Base-by-base conservation (phyloP, 2,113 vertebrate genomes). In the Hirundichthys speculiger region DNA sequence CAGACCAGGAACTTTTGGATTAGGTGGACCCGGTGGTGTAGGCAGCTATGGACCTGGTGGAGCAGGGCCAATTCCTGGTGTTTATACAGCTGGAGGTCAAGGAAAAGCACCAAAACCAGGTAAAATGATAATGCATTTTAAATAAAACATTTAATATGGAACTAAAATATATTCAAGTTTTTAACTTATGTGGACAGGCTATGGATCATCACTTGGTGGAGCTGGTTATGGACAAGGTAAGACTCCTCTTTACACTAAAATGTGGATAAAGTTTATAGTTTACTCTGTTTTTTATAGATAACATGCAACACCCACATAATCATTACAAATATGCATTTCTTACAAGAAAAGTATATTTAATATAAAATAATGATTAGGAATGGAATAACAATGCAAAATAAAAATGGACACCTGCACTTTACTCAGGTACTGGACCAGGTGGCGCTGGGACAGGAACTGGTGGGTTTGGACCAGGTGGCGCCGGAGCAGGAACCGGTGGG, bases 51-150 rank as follows among this genome's bases (percentile, higher is more conserved):
- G 77, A 49, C 63, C 66, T 21, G 79, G 74, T 70, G 86, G 81
- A 40, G 48, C 69, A 51, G 86, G 75, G 22, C 4, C 45, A 5
- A 13, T 27, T 55, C 59, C 68, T 69, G 76, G 69, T 61, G 79
- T 52, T 20, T 64, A 43, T 43, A 20, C 61, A 16, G 18, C 64
- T 60, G 83, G 72, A 62, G 62, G 85, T 61, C 77, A 14, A 55
- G 79, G 83, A 60, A 89, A 89, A 52, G 77, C 77, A 16, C 54
- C 77, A 0, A 89, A 87, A 81, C 68, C 83, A 77, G 87, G 87
- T 89, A 73, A 5, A 51, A 66, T 30, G 15, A 11, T n/a, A 0
- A 15, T 62, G 0, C 46, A 21, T 57, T 50, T n/a, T 18, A 39
- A 39, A 39, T 10, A 34, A 1, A 25, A 38, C 38, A 49, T 63